phyloP scores from a whole-genome alignment of 2,888 invertebrate genomes.

The Xestobium rufovillosum region DNA sequence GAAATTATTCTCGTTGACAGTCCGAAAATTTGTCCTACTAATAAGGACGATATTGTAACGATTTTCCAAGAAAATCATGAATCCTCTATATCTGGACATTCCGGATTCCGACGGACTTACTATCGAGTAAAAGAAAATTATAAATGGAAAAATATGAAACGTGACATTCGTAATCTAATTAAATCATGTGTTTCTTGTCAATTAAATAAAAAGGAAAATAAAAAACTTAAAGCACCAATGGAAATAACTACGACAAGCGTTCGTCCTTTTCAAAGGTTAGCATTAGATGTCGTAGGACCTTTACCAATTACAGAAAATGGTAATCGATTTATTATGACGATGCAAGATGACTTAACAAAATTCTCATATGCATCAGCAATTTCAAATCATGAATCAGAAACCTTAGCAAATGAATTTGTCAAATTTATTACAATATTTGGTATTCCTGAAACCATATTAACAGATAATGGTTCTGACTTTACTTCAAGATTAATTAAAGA shows the following conservation, averaged over 20 bases:
- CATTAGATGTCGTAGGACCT: no score
- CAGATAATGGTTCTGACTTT: slow-evolving; percentile 38
- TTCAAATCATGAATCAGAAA: no score
- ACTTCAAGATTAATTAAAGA: slow-evolving; percentile 32
- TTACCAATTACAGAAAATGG: no score
- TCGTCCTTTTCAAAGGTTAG: slow-evolving; percentile 27
- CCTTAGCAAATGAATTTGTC: no score
- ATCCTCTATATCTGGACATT: slow-evolving; percentile 8
- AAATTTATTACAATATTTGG: no score
- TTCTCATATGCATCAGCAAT: no score
- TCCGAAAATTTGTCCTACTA: slow-evolving; percentile 7
- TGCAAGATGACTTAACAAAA: slow-evolving; percentile 28
- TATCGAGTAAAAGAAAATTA: slow-evolving; percentile 19
- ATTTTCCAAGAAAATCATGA: slow-evolving; percentile 15
- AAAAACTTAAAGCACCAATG: no score
- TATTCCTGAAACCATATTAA: no score
- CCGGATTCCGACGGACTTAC: slow-evolving; percentile 10
- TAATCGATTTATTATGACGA: slow-evolving; percentile 20
- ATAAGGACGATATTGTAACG: slow-evolving; percentile 8
- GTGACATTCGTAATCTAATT: no score
- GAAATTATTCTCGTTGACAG: slow-evolving; percentile 7
- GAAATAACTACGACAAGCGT: no score
- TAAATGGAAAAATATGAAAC: slow-evolving; percentile 17
- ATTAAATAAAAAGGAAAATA: no score
- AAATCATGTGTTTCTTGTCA: slow-evolving; percentile 24